Percentiles rank a stretch among this genome's conserved stretches.
Conservation (phyloP, 2,797 vertebrate species). For the Phoxinus dragarum region DNA sequence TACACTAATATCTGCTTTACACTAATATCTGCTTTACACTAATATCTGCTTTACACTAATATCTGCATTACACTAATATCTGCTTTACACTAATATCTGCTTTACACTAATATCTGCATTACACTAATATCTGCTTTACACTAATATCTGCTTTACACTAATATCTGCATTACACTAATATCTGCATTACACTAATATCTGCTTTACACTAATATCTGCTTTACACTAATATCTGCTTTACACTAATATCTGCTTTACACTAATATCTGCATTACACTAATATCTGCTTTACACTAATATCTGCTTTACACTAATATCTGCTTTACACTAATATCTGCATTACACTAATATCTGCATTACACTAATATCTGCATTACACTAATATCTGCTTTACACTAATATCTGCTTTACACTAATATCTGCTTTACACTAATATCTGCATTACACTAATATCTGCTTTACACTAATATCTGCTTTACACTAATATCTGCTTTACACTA, state of each 20-base stretch:
- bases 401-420: neutral
- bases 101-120: neutral
- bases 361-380: neutral
- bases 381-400: neutral
- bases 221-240: neutral
- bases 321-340: neutral
- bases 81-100: neutral
- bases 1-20: neutral
- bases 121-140: neutral
- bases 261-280: too few species aligned
- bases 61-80: too few species aligned
- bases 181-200: too few species aligned
- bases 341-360: too few species aligned
- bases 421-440: neutral
- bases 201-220: neutral
- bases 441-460: neutral
- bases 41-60: neutral
- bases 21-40: neutral
- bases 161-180: too few species aligned
- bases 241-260: neutral
- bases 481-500: neutral
- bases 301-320: neutral
- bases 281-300: neutral
- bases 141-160: neutral
- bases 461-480: neutral